Evolutionary conservation across 2,113 vertebrate genomes (phyloP).

Genomic region (Ictalurus furcatus): DNA sequence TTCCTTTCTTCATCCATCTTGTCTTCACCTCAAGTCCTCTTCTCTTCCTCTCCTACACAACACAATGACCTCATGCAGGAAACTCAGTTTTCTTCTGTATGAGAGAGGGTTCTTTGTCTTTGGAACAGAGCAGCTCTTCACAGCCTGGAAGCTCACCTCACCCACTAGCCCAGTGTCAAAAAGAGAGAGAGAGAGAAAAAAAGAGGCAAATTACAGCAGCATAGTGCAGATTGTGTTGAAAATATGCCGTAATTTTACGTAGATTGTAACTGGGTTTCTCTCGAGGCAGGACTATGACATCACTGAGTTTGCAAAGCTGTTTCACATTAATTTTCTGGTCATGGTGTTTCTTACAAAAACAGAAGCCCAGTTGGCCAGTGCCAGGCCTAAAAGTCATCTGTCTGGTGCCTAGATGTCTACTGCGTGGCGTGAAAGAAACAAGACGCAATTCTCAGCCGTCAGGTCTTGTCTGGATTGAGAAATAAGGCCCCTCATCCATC

Average conservation of each 20-base stretch:
- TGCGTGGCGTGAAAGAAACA: conserved; percentile 57
- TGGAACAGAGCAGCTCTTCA: conserved; percentile 80
- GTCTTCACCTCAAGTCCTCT: conserved; percentile 74
- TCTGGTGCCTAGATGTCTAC: conserved; percentile 75
- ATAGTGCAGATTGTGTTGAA: conserved; percentile 41
- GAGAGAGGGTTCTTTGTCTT: conserved; percentile 83
- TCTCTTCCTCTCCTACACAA: conserved; percentile 79
- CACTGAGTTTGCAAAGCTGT: conserved; percentile 24
- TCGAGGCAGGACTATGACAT: conserved; percentile 36
- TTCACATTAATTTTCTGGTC: conserved; percentile 41
- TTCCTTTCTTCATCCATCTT: conserved; percentile 59
- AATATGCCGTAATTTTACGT: neutral
- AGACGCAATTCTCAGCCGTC: conserved; percentile 51
- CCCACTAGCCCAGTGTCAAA: conserved; percentile 53
- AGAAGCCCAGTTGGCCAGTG: conserved; percentile 65
- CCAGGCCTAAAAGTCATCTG: conserved; percentile 67
- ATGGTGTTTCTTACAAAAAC: conserved; percentile 42
- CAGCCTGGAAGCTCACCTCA: conserved; percentile 75
- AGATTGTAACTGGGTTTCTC: conserved; percentile 2
- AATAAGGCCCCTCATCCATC: conserved; percentile 50
- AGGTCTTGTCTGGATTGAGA: conserved; percentile 35
- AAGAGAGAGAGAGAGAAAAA: neutral
- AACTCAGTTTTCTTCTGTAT: conserved; percentile 75
- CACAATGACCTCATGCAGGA: conserved; percentile 84
- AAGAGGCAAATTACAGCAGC: conserved; percentile 42